These are phyloP conservation scores for Cyrtorhinus lividipennis DNA, from an alignment of 1,140 invertebrate genomes.

Conservation along the genomic window DNA sequence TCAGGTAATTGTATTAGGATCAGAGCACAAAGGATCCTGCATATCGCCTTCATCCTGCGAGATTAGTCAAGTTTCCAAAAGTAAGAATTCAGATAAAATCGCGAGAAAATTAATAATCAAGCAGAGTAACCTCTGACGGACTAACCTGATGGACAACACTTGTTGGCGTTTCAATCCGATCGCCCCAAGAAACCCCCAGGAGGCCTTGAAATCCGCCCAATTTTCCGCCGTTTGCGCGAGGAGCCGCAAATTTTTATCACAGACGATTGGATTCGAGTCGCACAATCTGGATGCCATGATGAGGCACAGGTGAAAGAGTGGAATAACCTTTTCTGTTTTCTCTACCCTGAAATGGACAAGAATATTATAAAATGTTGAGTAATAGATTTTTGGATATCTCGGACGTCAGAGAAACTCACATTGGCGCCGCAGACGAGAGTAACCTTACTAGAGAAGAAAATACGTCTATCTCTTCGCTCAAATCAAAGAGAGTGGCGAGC, in stretches of 20 bases:
- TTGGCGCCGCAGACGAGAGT: constrained; percentile 34
- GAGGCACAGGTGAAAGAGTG: constrained; percentile 42
- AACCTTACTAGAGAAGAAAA: constrained; percentile 35
- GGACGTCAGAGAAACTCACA: no score
- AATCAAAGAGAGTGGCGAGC: constrained; percentile 31
- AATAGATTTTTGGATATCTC: no score
- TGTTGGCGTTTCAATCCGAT: constrained; percentile 46
- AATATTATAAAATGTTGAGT: no score
- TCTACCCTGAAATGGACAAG: no score
- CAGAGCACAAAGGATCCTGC: constrained; percentile 31
- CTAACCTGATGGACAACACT: constrained; percentile 39
- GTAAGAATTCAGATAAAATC: no score
- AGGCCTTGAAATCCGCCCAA: constrained; percentile 41
- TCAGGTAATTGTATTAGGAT: constrained; percentile 36
- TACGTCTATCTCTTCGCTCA: constrained; percentile 34
- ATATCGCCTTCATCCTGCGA: constrained; percentile 33
- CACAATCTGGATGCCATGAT: constrained; percentile 36
- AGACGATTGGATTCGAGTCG: constrained; percentile 32
- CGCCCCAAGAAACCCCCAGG: constrained; percentile 44
- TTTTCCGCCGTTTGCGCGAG: constrained; percentile 34
- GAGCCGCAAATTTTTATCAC: constrained; percentile 33
- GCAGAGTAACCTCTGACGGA: no score
- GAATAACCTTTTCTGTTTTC: constrained; percentile 40
- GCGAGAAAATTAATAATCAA: no score
- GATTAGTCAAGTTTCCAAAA: background rate